These are phyloP conservation scores for Coelopa frigida DNA, from an alignment of 1,140 invertebrate species.

Conservation along the genomic window DNA sequence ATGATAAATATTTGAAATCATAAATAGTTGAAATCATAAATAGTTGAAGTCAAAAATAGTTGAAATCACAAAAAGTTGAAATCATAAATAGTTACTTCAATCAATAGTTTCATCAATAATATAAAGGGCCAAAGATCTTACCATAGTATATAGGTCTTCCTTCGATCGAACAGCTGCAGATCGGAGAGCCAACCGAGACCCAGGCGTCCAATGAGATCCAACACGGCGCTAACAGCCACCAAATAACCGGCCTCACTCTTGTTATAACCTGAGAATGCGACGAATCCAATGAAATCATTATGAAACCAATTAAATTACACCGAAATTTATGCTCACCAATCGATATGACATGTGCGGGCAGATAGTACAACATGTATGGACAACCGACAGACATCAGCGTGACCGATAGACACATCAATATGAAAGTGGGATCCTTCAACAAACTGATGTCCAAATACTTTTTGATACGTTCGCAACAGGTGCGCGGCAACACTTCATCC, in stretches of 20 bases:
- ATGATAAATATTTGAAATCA: background rate
- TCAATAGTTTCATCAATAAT: background rate
- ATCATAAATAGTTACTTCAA: background rate
- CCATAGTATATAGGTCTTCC: slow-evolving; percentile 65
- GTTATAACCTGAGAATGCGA: slow-evolving; percentile 49
- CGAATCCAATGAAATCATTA: background rate
- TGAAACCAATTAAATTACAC: slow-evolving; percentile 1
- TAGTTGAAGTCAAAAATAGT: too few relatives aligned
- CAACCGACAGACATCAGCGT: slow-evolving; percentile 68
- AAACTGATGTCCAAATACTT: slow-evolving; percentile 59
- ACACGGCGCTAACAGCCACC: slow-evolving; percentile 62
- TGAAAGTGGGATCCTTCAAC: slow-evolving; percentile 60
- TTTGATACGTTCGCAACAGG: slow-evolving; percentile 44
- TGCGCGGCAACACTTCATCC: slow-evolving; percentile 21
- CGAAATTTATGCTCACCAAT: slow-evolving; percentile 27
- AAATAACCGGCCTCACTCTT: slow-evolving; percentile 62
- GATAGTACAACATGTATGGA: slow-evolving; percentile 66
- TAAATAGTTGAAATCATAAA: slow-evolving; percentile 40
- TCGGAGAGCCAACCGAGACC: slow-evolving; percentile 65
- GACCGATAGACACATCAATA: slow-evolving; percentile 63
- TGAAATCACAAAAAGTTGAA: too few relatives aligned
- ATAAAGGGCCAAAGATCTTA: slow-evolving; percentile 27
- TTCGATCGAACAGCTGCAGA: slow-evolving; percentile 60
- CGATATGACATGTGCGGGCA: slow-evolving; percentile 63
- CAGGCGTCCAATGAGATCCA: slow-evolving; percentile 62